Conservation (phyloP, 2,888 invertebrate genomes). For the Formica aserva region DNA sequence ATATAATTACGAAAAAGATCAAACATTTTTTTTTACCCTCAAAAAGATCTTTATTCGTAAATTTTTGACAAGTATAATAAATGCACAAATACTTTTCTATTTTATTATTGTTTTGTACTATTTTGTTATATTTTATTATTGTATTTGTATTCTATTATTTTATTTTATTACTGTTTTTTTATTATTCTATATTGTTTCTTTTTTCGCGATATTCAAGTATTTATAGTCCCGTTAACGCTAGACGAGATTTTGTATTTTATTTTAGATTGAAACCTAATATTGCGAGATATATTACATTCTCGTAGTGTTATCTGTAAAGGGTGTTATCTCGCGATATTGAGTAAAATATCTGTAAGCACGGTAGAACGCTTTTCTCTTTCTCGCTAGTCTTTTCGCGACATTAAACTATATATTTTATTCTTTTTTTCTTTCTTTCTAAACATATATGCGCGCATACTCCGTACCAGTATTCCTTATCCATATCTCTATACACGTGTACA, state of each 20-base stretch:
- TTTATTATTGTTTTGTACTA: not conserved
- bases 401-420: no score
- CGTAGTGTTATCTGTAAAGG: constrained; percentile 23
- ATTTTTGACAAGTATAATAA: not conserved
- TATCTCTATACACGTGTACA: constrained; percentile 29
- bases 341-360: not conserved
- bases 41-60: not conserved
- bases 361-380: no score
- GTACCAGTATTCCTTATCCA: not conserved
- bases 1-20: not conserved
- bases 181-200: not conserved
- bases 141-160: not conserved
- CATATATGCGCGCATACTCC: not conserved
- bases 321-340: not conserved
- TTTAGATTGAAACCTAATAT: constrained; percentile 20
- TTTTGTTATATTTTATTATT: not conserved
- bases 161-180: not conserved
- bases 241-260: not conserved
- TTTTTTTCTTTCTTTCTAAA: not conserved
- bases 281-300: constrained; percentile 33
- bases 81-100: not conserved
- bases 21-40: not conserved
- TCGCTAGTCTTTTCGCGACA: no score
- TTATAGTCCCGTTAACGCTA: not conserved
- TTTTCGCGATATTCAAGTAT: not conserved